phyloP scores from a whole-genome alignment of 2,888 invertebrate genomes.

The Drosophila hamatofila region DNA sequence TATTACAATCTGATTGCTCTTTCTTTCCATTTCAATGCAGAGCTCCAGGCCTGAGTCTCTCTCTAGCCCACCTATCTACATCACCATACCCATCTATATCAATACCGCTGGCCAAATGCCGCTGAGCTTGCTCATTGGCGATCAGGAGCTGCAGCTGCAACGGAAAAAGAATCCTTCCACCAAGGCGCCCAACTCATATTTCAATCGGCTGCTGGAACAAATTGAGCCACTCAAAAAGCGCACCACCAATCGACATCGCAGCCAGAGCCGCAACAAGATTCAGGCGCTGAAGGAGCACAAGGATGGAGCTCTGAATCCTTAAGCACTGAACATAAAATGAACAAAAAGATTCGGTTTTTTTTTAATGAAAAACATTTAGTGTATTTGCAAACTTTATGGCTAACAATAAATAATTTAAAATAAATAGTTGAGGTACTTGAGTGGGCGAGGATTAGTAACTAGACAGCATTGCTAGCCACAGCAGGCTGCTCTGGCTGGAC shows the following conservation, averaged over 20 bases:
- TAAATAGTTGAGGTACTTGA: conserved; percentile 55
- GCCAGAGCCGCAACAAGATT: conserved; percentile 53
- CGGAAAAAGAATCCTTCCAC: conserved; percentile 32
- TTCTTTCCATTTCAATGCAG: neutral
- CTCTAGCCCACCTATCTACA: conserved; percentile 62
- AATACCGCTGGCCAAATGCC: conserved; percentile 64
- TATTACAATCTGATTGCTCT: neutral
- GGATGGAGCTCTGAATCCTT: neutral
- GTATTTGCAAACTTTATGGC: conserved; percentile 35
- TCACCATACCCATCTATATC: conserved; percentile 80
- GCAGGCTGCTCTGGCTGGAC: conserved; percentile 26
- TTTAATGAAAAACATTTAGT: conserved; percentile 4
- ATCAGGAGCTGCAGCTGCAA: conserved; percentile 54
- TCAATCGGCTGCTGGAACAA: conserved; percentile 63
- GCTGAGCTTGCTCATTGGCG: conserved; percentile 65
- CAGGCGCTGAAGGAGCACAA: conserved; percentile 46
- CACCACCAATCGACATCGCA: conserved; percentile 72
- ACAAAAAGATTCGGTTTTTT: neutral
- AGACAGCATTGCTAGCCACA: conserved; percentile 51
- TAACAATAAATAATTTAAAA: conserved; percentile 62
- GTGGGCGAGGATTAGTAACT: conserved; percentile 17
- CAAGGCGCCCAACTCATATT: conserved; percentile 65
- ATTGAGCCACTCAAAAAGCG: conserved; percentile 49
- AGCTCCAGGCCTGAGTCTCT: conserved; percentile 1
- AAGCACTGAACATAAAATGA: neutral